These are phyloP conservation scores for Lasioglossum figueresi DNA, from an alignment of 2,888 invertebrate species.

Conservation along the genomic window DNA sequence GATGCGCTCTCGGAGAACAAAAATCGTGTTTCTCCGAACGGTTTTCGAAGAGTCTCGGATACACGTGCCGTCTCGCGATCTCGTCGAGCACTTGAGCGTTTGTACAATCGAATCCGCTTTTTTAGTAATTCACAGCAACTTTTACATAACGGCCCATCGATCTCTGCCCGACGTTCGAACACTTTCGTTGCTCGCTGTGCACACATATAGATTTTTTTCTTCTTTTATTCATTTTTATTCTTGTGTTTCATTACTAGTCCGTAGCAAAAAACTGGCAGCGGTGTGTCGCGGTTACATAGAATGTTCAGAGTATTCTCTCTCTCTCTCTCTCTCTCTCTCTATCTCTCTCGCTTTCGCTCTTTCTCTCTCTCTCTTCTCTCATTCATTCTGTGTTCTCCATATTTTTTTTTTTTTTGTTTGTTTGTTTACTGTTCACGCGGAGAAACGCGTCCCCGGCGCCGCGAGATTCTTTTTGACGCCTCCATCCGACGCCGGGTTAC, in stretches of 20 bases:
- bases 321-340: background rate
- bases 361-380: background rate
- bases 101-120: background rate
- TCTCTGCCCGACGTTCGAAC: slow-evolving; percentile 40
- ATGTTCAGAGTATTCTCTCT: slow-evolving; percentile 31
- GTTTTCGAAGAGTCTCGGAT: background rate
- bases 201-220: slow-evolving; percentile 21
- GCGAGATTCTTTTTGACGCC: slow-evolving; percentile 15
- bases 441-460: slow-evolving; percentile 28
- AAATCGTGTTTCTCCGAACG: background rate
- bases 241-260: slow-evolving; percentile 61
- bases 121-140: background rate
- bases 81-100: background rate
- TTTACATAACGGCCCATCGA: background rate
- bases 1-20: background rate
- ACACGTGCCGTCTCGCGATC: background rate
- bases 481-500: slow-evolving; percentile 48
- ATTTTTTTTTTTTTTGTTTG: background rate
- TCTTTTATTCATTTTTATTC: slow-evolving; percentile 35
- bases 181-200: slow-evolving; percentile 35
- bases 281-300: slow-evolving; percentile 62
- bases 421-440: slow-evolving; percentile 20
- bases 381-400: slow-evolving; percentile 13
- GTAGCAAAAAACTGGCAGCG: slow-evolving; percentile 66
- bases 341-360: background rate